Percentiles rank a stretch among this genome's conserved stretches.
phyloP scores from a whole-genome alignment of 2,797 vertebrate genomes.

The Lagodon rhomboides region DNA sequence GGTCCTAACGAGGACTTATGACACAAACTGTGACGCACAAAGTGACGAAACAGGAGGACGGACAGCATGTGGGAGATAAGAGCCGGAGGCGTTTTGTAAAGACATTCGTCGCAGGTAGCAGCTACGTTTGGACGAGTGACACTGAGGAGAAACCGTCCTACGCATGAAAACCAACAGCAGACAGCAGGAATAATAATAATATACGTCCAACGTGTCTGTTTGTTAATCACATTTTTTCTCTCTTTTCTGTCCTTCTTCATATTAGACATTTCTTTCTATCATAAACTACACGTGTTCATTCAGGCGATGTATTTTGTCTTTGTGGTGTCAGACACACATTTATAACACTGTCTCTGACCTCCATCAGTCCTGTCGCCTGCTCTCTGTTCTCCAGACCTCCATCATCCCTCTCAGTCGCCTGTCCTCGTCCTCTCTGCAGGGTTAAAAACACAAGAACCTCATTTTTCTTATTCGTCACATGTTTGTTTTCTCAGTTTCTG shows the following conservation, averaged over 20 bases:
- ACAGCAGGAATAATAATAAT: neutral
- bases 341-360: neutral
- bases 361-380: neutral
- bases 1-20: constrained; percentile 64
- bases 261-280: neutral
- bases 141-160: constrained; percentile 36
- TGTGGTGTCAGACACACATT: neutral
- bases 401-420: neutral
- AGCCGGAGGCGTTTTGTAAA: constrained; percentile 54
- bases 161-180: neutral
- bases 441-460: neutral
- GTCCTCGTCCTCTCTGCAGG: neutral
- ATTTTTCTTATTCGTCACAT: too few relatives aligned
- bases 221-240: neutral
- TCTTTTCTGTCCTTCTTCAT: neutral
- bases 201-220: neutral
- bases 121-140: constrained; percentile 43
- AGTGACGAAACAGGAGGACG: constrained; percentile 60
- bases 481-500: too few relatives aligned
- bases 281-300: neutral
- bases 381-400: neutral
- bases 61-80: constrained; percentile 70
- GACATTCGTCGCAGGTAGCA: constrained; percentile 55
- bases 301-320: neutral
- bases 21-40: constrained; percentile 76